A percentile compares a stretch with the other conserved stretches of the same genome.
phyloP scores from a whole-genome alignment of 2,113 vertebrate species.

The Megatriorchis doriae region DNA sequence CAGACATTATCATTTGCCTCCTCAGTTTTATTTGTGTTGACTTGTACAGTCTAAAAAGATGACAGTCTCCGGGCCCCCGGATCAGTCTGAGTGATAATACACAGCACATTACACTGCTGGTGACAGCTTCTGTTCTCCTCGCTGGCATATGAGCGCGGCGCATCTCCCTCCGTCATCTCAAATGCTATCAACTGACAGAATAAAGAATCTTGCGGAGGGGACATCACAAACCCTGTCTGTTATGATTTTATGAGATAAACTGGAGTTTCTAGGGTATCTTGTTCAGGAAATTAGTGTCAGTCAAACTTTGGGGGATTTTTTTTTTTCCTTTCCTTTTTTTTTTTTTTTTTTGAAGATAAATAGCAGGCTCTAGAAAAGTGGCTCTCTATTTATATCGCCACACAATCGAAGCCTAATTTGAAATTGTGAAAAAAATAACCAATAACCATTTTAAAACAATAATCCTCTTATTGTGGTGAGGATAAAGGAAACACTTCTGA shows the following conservation, averaged over 20 bases:
- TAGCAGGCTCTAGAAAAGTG: slow-evolving; percentile 66
- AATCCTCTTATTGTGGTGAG: neutral
- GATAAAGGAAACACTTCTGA: neutral
- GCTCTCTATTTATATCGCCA: slow-evolving; percentile 5
- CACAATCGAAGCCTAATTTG: slow-evolving; percentile 12
- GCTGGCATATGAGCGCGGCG: slow-evolving; percentile 85
- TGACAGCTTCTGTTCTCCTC: slow-evolving; percentile 93
- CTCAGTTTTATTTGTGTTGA: slow-evolving; percentile 99
- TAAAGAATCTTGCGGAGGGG: slow-evolving; percentile 87
- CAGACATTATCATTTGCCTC: slow-evolving; percentile 93
- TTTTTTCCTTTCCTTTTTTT: neutral
- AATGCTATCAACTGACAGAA: slow-evolving; percentile 96
- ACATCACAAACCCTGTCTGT: slow-evolving; percentile 98
- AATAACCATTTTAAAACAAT: neutral
- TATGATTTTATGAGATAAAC: slow-evolving; percentile 94
- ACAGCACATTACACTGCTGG: slow-evolving; percentile 83
- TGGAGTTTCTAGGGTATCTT: slow-evolving; percentile 88
- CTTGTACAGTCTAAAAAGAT: slow-evolving; percentile 93
- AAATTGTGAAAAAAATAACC: neutral
- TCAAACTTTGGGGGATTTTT: slow-evolving; percentile 89
- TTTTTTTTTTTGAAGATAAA: slow-evolving; percentile 74
- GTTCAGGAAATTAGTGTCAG: slow-evolving; percentile 97
- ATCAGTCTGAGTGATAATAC: slow-evolving; percentile 96
- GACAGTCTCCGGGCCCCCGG: slow-evolving; percentile 88
- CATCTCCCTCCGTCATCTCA: slow-evolving; percentile 91